phyloP scores from a whole-genome alignment of 2,797 vertebrate genomes.

The Diplodus puntazzo region DNA sequence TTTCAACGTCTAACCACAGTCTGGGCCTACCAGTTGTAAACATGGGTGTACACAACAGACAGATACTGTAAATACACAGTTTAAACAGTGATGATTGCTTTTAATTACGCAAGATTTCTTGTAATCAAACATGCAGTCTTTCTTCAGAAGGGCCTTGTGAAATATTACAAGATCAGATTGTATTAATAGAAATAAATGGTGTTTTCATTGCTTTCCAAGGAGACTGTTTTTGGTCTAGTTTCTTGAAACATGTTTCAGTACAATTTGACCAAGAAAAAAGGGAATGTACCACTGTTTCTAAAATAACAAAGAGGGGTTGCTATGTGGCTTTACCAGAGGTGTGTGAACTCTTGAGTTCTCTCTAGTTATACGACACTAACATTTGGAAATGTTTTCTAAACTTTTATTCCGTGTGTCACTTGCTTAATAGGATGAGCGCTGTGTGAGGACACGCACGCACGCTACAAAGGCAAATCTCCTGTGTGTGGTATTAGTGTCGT shows the following conservation, averaged over 20 bases:
- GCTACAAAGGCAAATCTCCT: conserved; percentile 7
- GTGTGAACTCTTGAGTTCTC: not conserved
- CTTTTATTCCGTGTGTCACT: not conserved
- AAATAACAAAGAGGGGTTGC: not conserved
- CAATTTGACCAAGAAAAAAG: not conserved
- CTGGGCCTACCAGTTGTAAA: not conserved
- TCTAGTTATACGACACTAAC: not conserved
- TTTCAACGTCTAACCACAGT: conserved; percentile 6
- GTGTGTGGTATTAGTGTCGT: conserved; percentile 30
- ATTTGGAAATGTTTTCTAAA: conserved; percentile 14
- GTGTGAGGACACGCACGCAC: conserved; percentile 14
- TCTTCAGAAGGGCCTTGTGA: not conserved
- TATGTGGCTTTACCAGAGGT: not conserved
- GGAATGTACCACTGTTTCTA: not conserved
- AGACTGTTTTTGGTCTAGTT: not conserved
- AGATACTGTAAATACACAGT: not conserved
- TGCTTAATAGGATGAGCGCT: not conserved
- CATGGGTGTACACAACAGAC: not conserved
- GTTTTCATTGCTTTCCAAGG: conserved; percentile 2
- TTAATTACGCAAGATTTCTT: conserved; percentile 36
- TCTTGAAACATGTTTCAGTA: not conserved
- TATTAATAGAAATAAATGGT: not conserved
- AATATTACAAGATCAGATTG: conserved; percentile 3
- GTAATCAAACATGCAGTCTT: not conserved
- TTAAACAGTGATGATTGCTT: conserved; percentile 17